These are phyloP conservation scores for Rhagonycha fulva DNA, from an alignment of 2,888 invertebrate species.

Conservation along the genomic window DNA sequence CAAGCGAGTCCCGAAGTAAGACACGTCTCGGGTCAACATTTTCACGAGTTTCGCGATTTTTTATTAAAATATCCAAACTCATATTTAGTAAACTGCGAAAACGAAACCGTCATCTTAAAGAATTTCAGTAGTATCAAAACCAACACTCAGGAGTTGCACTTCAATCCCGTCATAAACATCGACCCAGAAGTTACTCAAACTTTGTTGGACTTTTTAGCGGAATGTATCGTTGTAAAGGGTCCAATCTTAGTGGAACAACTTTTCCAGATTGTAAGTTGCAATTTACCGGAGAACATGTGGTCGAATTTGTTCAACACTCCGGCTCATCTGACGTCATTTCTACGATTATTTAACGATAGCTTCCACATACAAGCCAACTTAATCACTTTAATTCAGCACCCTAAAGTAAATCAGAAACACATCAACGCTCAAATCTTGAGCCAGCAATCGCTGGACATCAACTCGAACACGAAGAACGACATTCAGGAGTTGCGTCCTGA, in stretches of 20 bases:
- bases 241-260: constrained; percentile 86
- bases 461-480: not conserved
- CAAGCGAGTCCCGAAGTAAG: constrained; percentile 97
- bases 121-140: constrained; percentile 53
- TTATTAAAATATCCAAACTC: constrained; percentile 81
- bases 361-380: constrained; percentile 93
- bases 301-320: constrained; percentile 89
- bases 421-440: constrained; percentile 42
- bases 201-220: constrained; percentile 79
- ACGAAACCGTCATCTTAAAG: constrained; percentile 76
- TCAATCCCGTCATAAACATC: constrained; percentile 76
- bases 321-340: constrained; percentile 85
- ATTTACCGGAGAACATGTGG: constrained; percentile 61
- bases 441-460: constrained; percentile 20
- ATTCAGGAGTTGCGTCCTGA: not conserved
- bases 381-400: constrained; percentile 80
- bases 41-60: constrained; percentile 90
- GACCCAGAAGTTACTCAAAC: constrained; percentile 84
- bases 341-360: constrained; percentile 91
- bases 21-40: constrained; percentile 92
- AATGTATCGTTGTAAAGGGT: constrained; percentile 74
- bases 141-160: constrained; percentile 69
- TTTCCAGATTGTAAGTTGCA: constrained; percentile 77
- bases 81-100: constrained; percentile 83
- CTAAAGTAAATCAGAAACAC: constrained; percentile 65